A percentile compares a stretch with the other conserved stretches of the same genome.
These are phyloP conservation scores for Lathronympha strigana DNA, from an alignment of 2,888 invertebrate species.

Conservation along the genomic window DNA sequence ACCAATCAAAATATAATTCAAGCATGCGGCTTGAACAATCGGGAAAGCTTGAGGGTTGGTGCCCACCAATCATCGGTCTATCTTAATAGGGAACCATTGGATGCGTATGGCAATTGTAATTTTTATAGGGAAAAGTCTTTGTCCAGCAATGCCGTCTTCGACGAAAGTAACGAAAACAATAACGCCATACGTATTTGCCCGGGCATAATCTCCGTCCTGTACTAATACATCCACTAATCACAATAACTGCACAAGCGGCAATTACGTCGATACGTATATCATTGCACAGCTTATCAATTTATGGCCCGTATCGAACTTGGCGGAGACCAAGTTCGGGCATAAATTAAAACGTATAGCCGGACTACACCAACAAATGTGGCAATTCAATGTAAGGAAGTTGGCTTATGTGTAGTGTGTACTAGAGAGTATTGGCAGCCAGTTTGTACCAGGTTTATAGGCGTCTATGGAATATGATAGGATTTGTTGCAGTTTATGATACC, in stretches of 20 bases:
- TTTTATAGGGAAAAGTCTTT: no score
- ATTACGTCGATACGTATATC: constrained; percentile 40
- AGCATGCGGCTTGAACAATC: no score
- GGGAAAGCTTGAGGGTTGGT: no score
- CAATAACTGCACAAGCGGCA: constrained; percentile 33
- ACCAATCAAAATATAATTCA: no score
- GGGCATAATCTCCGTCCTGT: no score
- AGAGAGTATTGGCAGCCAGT: background rate
- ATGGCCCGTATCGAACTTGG: constrained; percentile 43
- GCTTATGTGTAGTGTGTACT: background rate
- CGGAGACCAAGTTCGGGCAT: constrained; percentile 36
- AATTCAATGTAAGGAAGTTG: constrained; percentile 25
- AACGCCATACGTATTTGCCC: no score
- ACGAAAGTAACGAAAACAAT: no score
- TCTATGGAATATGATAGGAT: background rate
- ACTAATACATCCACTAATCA: constrained; percentile 39
- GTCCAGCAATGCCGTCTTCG: no score
- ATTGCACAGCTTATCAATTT: constrained; percentile 44
- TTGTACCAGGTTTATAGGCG: background rate
- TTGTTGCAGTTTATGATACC: no score
- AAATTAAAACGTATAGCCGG: constrained; percentile 42
- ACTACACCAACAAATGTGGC: constrained; percentile 34
- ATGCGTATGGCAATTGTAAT: no score
- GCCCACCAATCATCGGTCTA: no score
- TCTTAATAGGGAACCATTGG: no score